A percentile compares a stretch with the other conserved stretches of the same genome.
phyloP scores from a whole-genome alignment of 2,113 vertebrate species.

The Hippocampus zosterae region DNA sequence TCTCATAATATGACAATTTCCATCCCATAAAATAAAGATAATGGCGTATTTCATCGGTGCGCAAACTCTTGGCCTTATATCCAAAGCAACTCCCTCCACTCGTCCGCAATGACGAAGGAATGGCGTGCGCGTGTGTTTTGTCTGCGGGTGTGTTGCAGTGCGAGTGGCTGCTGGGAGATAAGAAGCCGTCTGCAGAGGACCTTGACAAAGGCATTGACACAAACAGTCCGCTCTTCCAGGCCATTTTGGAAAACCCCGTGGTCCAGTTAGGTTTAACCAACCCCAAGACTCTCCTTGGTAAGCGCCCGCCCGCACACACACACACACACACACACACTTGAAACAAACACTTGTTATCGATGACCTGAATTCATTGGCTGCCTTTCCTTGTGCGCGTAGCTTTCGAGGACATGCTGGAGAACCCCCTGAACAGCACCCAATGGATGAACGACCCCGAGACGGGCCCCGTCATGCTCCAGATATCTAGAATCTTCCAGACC shows the following conservation, averaged over 20 bases:
- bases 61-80: too few species aligned
- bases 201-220: constrained; percentile 93
- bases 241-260: constrained; percentile 96
- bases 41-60: too few species aligned
- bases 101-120: neutral
- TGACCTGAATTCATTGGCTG: neutral
- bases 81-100: too few species aligned
- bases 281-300: constrained; percentile 93
- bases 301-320: neutral
- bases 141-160: constrained; percentile 71
- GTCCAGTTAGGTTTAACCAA: constrained; percentile 95
- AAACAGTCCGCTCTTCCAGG: constrained; percentile 91
- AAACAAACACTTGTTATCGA: too few species aligned
- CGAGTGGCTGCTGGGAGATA: constrained; percentile 96
- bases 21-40: too few species aligned
- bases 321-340: too few species aligned
- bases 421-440: constrained; percentile 97
- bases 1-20: too few species aligned
- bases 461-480: constrained; percentile 97
- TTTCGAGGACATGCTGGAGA: constrained; percentile 97
- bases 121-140: neutral
- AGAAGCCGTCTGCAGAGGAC: constrained; percentile 92
- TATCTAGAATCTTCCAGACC: constrained; percentile 98
- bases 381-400: constrained; percentile 42
- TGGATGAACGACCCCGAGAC: constrained; percentile 99